A percentile compares a stretch with the other conserved stretches of the same genome.
phyloP scores from a whole-genome alignment of 2,797 vertebrate species.

The Carcharodon carcharias region DNA sequence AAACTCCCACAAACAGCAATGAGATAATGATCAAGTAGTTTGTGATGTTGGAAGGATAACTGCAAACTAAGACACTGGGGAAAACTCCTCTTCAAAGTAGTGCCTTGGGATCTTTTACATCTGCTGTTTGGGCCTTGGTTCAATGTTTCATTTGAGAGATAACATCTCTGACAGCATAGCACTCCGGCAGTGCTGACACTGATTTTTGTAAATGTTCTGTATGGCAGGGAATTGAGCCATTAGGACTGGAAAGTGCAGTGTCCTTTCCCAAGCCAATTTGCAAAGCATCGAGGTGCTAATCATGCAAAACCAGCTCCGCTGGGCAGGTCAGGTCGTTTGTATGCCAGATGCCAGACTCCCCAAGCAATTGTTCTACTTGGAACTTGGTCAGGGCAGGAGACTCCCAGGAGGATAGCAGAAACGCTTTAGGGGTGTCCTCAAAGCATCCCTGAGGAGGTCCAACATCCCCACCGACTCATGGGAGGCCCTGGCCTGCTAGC shows the following conservation, averaged over 20 bases:
- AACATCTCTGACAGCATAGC: too few species aligned
- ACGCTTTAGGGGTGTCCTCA: neutral
- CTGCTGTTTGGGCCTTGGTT: too few species aligned
- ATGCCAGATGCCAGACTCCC: neutral
- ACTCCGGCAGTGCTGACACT: neutral
- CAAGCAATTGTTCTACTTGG: too few species aligned
- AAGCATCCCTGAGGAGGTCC: neutral
- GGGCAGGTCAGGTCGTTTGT: neutral
- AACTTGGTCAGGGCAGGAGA: too few species aligned
- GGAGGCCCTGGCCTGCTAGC: neutral
- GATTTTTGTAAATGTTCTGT: neutral
- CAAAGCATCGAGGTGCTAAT: neutral
- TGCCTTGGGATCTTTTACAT: neutral
- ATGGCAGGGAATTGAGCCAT: neutral
- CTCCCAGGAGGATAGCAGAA: neutral
- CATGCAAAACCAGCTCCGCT: too few species aligned
- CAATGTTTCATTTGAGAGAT: too few species aligned
- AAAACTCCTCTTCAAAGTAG: too few species aligned
- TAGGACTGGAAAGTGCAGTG: neutral
- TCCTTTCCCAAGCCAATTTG: neutral
- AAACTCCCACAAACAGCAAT: too few species aligned
- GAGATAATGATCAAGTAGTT: too few species aligned
- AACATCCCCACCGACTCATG: too few species aligned
- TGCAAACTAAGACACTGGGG: too few species aligned
- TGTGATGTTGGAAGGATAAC: too few species aligned